Evolutionary conservation across 2,888 invertebrate genomes (phyloP).

Genomic region (Agriotes lineatus): DNA sequence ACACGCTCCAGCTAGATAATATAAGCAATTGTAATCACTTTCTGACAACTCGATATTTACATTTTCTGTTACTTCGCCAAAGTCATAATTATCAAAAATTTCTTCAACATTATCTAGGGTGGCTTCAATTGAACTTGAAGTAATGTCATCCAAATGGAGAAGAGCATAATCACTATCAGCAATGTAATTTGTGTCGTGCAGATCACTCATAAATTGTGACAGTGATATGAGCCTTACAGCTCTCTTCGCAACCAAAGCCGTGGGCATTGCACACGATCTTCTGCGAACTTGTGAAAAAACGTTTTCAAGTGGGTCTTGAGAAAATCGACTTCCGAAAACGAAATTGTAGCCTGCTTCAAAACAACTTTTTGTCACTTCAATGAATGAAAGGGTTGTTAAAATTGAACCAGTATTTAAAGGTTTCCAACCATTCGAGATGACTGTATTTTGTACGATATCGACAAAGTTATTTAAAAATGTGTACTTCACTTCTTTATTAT

Average conservation of each 20-base stretch:
- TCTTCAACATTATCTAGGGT: too few relatives aligned
- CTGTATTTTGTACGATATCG: not conserved
- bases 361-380: not conserved
- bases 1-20: too few relatives aligned
- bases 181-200: not conserved
- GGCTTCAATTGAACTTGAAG: too few relatives aligned
- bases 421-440: not conserved
- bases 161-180: too few relatives aligned
- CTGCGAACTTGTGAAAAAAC: not conserved
- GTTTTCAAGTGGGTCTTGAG: not conserved
- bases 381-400: not conserved
- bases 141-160: too few relatives aligned
- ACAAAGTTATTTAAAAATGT: not conserved
- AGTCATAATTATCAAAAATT: too few relatives aligned
- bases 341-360: not conserved
- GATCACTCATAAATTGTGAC: not conserved
- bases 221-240: not conserved
- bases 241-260: not conserved
- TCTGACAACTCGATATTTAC: too few relatives aligned
- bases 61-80: too few relatives aligned
- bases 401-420: not conserved
- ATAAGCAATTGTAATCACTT: too few relatives aligned
- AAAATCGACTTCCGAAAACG: not conserved
- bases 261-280: not conserved
- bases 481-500: not conserved